Conservation (phyloP, 2,888 invertebrate species). For the Scelioninae gen. 2 region DNA sequence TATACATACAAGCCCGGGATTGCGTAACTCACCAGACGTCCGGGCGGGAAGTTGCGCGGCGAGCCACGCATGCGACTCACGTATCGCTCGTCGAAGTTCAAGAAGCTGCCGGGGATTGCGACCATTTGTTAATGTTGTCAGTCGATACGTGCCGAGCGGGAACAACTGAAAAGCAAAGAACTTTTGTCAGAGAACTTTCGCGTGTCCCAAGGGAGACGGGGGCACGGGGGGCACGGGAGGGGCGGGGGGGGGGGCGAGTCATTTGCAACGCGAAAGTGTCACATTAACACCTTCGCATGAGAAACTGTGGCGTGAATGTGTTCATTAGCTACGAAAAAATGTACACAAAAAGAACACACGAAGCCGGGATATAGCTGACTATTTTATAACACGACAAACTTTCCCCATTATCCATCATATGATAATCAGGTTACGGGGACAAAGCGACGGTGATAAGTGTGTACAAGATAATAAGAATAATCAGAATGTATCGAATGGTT, state of each 20-base stretch:
- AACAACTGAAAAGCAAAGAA: conserved; percentile 56
- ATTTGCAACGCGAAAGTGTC: conserved; percentile 16
- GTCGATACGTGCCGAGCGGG: conserved; percentile 37
- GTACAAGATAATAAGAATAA: too few relatives aligned
- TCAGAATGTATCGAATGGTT: too few relatives aligned
- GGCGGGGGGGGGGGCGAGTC: too few relatives aligned
- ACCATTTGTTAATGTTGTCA: conserved; percentile 59
- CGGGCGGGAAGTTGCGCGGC: neutral
- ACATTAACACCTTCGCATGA: conserved; percentile 5
- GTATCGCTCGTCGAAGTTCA: conserved; percentile 43
- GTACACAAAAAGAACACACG: too few relatives aligned
- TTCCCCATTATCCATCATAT: too few relatives aligned
- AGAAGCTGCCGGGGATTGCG: conserved; percentile 31
- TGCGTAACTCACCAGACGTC: conserved; percentile 23
- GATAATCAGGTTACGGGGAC: too few relatives aligned
- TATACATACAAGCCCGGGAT: too few relatives aligned
- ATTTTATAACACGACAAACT: too few relatives aligned
- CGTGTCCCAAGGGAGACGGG: neutral
- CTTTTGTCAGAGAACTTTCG: conserved; percentile 32
- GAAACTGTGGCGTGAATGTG: neutral
- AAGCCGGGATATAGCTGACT: too few relatives aligned
- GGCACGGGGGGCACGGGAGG: too few relatives aligned
- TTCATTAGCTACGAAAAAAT: neutral
- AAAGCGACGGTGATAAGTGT: too few relatives aligned
- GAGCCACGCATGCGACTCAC: conserved; percentile 37